Conservation (phyloP, 1,140 invertebrate species). For the Atta texana region DNA sequence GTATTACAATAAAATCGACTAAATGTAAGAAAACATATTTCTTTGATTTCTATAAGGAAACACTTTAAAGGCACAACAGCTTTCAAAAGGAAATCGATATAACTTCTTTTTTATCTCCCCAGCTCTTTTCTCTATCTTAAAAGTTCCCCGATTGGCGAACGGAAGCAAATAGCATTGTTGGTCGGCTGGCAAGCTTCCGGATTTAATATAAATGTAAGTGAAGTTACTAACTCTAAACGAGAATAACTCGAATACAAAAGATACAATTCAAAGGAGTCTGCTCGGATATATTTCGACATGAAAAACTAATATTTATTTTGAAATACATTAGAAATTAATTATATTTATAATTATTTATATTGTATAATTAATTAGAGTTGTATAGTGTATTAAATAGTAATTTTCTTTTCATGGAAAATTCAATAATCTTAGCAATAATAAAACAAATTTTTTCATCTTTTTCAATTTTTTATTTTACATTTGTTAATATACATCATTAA, state of each 20-base stretch:
- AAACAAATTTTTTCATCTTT: too few species aligned
- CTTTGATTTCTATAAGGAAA: slow-evolving; percentile 39
- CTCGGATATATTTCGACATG: slow-evolving; percentile 3
- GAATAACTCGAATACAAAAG: slow-evolving; percentile 50
- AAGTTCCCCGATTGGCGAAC: slow-evolving; percentile 62
- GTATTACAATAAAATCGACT: slow-evolving; percentile 39
- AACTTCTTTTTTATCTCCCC: slow-evolving; percentile 61
- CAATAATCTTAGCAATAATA: not conserved
- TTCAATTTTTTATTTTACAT: too few species aligned
- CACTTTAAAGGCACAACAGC: slow-evolving; percentile 56
- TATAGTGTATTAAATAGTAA: not conserved
- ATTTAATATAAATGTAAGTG: slow-evolving; percentile 75
- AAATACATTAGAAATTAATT: not conserved
- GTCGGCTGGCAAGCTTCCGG: slow-evolving; percentile 71
- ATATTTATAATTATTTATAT: not conserved
- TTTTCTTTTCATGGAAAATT: not conserved
- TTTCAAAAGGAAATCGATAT: slow-evolving; percentile 61
- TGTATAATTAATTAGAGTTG: not conserved
- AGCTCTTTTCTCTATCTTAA: slow-evolving; percentile 60
- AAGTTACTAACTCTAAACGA: slow-evolving; percentile 56
- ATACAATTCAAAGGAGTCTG: slow-evolving; percentile 32
- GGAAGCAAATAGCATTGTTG: slow-evolving; percentile 79
- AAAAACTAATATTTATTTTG: slow-evolving; percentile 5
- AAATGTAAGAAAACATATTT: slow-evolving; percentile 57
- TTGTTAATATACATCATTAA: too few species aligned